These are phyloP conservation scores for Ovibos moschatus DNA, from an alignment of 2,113 vertebrate genomes.

Conservation along the genomic window DNA sequence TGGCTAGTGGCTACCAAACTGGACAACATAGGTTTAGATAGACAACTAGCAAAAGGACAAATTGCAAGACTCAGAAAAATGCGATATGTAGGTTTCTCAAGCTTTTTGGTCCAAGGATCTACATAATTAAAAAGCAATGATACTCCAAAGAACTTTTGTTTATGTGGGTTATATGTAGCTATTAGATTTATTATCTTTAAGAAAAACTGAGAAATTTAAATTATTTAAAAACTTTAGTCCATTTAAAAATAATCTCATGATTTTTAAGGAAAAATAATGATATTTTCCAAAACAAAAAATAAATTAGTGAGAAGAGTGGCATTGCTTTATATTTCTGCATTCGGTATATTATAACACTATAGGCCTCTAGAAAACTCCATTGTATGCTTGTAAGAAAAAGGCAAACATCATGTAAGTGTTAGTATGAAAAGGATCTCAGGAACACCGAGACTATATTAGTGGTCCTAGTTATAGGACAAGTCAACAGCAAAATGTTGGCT, in stretches of 20 bases:
- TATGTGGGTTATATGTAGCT: not conserved
- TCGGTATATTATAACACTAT: not conserved
- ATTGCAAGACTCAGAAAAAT: not conserved
- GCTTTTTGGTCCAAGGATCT: not conserved
- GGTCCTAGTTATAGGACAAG: not conserved
- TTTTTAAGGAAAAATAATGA: not conserved
- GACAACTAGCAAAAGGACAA: not conserved
- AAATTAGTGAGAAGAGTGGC: not conserved
- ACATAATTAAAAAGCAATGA: not conserved
- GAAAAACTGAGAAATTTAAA: not conserved
- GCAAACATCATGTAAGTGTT: not conserved
- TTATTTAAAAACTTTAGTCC: not conserved
- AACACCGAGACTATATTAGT: not conserved
- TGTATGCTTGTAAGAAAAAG: not conserved
- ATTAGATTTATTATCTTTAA: not conserved
- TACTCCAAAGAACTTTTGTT: not conserved
- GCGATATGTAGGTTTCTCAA: not conserved
- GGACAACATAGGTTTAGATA: not conserved
- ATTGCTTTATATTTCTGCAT: not conserved
- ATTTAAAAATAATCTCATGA: not conserved
- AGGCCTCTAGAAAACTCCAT: not conserved
- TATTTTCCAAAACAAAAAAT: not conserved
- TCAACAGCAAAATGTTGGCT: not conserved
- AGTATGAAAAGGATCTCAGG: not conserved
- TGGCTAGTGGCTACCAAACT: not conserved